A percentile compares a stretch with the other conserved stretches of the same genome.
Conservation (phyloP, 1,140 invertebrate genomes). For the Galleria mellonella region DNA sequence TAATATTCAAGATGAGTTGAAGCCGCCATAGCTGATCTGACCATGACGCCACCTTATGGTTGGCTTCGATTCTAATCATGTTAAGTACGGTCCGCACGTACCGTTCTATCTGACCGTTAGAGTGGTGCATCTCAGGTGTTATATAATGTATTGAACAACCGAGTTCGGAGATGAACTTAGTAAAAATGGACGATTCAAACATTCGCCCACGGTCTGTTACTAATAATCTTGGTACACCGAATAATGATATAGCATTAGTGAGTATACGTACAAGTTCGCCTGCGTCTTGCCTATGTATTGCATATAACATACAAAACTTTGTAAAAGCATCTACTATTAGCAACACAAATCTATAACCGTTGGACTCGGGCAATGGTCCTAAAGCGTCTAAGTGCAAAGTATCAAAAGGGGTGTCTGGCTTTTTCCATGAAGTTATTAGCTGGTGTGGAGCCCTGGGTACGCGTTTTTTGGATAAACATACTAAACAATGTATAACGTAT, state of each 20-base stretch:
- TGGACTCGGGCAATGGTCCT: conserved; percentile 15
- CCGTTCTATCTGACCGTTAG: too few relatives aligned
- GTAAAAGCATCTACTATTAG: conserved; percentile 16
- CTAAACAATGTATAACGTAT: conserved; percentile 14
- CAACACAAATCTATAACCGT: conserved; percentile 7
- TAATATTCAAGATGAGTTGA: too few relatives aligned
- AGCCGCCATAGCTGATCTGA: too few relatives aligned
- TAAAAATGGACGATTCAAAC: too few relatives aligned
- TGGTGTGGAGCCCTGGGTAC: conserved; percentile 9
- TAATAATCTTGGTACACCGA: conserved; percentile 5
- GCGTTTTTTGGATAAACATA: conserved; percentile 12
- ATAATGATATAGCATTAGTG: conserved; percentile 9
- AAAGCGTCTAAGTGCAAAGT: conserved; percentile 20
- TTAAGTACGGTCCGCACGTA: too few relatives aligned
- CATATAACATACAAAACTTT: conserved; percentile 9
- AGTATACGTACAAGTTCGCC: conserved; percentile 6
- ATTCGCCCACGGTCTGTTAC: background rate
- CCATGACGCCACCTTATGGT: too few relatives aligned
- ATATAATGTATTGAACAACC: too few relatives aligned
- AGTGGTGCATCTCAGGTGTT: too few relatives aligned
- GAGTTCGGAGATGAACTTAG: too few relatives aligned
- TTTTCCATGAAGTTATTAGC: conserved; percentile 14
- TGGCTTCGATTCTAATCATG: too few relatives aligned
- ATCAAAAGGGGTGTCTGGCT: conserved; percentile 15
- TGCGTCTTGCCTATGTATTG: conserved; percentile 8